phyloP scores from a whole-genome alignment of 2,888 invertebrate species.

The Hydriomena furcata region DNA sequence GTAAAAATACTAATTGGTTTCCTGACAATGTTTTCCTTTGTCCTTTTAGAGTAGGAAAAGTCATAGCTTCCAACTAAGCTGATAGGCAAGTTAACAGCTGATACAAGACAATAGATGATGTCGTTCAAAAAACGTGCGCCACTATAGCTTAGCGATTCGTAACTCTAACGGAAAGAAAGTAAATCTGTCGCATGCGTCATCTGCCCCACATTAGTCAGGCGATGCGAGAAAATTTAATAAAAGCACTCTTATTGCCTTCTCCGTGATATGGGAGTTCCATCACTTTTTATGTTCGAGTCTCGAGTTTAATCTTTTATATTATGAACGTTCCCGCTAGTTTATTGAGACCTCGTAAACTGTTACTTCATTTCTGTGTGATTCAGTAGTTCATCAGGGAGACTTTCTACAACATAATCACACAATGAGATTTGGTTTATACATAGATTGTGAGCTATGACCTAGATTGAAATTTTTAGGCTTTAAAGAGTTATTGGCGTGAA shows the following conservation, averaged over 20 bases:
- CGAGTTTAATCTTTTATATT: conserved; percentile 1
- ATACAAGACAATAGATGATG: conserved; percentile 17
- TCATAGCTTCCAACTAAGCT: too few species aligned
- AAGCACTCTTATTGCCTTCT: conserved; percentile 68
- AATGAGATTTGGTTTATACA: too few species aligned
- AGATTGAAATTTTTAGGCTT: too few species aligned
- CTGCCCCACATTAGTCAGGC: conserved; percentile 77
- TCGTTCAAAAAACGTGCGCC: conserved; percentile 36
- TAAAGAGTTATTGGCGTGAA: too few species aligned
- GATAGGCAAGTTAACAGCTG: too few species aligned
- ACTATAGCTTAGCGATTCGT: conserved; percentile 45
- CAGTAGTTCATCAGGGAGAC: too few species aligned
- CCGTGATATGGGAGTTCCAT: conserved; percentile 37
- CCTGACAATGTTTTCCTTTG: too few species aligned
- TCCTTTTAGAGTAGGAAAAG: too few species aligned
- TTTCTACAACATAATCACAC: too few species aligned
- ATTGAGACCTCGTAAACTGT: neutral
- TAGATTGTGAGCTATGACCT: too few species aligned
- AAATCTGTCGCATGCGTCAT: conserved; percentile 71
- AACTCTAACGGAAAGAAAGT: conserved; percentile 63
- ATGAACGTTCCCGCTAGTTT: neutral
- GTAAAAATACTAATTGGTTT: too few species aligned
- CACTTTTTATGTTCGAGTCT: conserved; percentile 36
- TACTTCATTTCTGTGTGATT: neutral
- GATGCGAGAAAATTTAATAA: conserved; percentile 81